These are phyloP conservation scores for Scopus umbretta DNA, from an alignment of 2,113 vertebrate genomes.

Conservation along the genomic window DNA sequence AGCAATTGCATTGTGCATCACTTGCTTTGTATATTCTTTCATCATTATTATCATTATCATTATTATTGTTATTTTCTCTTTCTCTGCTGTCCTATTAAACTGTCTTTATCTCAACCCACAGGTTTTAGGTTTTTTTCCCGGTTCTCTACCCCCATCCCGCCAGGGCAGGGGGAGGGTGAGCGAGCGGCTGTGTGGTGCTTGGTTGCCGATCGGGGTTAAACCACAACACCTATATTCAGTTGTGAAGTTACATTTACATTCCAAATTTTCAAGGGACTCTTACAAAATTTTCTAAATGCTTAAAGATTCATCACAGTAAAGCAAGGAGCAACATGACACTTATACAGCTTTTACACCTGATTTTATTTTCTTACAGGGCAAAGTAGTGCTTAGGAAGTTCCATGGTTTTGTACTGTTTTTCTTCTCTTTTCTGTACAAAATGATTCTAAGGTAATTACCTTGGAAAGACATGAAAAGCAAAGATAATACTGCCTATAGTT, in stretches of 20 bases:
- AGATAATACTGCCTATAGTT: not conserved
- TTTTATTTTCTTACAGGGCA: not conserved
- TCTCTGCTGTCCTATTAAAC: too few relatives aligned
- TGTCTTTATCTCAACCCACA: too few relatives aligned
- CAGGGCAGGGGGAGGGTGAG: too few relatives aligned
- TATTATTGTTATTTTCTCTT: too few relatives aligned
- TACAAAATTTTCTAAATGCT: not conserved
- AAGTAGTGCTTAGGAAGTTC: not conserved
- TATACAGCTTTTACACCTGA: not conserved
- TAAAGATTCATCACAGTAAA: not conserved
- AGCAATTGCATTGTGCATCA: too few relatives aligned
- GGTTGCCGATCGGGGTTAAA: too few relatives aligned
- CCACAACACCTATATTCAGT: not conserved
- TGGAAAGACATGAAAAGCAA: not conserved
- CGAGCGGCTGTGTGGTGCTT: too few relatives aligned
- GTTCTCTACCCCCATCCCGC: too few relatives aligned
- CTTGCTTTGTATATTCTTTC: too few relatives aligned
- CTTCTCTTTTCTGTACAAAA: not conserved
- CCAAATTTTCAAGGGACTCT: not conserved
- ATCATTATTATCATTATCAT: too few relatives aligned
- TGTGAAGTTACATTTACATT: not conserved
- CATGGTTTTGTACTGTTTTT: not conserved
- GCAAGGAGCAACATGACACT: not conserved
- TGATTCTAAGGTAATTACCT: not conserved
- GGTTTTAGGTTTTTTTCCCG: too few relatives aligned